A percentile compares a stretch with the other conserved stretches of the same genome.
Evolutionary conservation across 2,888 invertebrate species (phyloP).

Genomic region (Charanyca ferruginea): DNA sequence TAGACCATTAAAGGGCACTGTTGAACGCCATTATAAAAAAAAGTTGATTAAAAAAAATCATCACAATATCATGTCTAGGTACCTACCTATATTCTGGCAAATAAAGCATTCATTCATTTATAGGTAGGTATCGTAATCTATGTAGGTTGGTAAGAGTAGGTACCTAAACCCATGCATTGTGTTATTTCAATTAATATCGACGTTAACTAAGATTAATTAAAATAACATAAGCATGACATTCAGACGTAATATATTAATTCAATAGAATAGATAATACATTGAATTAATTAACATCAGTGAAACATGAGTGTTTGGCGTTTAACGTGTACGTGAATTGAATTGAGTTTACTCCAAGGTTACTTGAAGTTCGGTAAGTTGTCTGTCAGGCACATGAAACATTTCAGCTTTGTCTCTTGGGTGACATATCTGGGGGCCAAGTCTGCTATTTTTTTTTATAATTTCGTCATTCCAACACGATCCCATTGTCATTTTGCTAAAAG

Average conservation of each 20-base stretch:
- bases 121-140: neutral
- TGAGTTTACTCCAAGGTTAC: constrained; percentile 32
- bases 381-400: neutral
- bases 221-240: constrained; percentile 19
- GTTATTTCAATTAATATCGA: neutral
- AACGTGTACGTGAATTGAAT: constrained; percentile 7
- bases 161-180: neutral
- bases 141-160: too few species aligned
- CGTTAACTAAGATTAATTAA: constrained; percentile 32
- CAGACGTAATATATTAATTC: constrained; percentile 33
- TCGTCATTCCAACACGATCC: too few species aligned
- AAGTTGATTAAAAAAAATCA: too few species aligned
- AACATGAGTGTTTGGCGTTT: constrained; percentile 17
- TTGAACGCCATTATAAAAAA: too few species aligned
- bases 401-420: neutral
- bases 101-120: too few species aligned
- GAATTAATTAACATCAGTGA: constrained; percentile 29
- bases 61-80: too few species aligned
- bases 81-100: too few species aligned
- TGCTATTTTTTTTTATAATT: too few species aligned
- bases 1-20: too few species aligned
- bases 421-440: neutral
- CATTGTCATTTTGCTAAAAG: too few species aligned
- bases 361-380: constrained; percentile 35
- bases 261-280: constrained; percentile 31